phyloP scores from a whole-genome alignment of 2,797 vertebrate genomes.

The Rhinoraja longicauda region DNA sequence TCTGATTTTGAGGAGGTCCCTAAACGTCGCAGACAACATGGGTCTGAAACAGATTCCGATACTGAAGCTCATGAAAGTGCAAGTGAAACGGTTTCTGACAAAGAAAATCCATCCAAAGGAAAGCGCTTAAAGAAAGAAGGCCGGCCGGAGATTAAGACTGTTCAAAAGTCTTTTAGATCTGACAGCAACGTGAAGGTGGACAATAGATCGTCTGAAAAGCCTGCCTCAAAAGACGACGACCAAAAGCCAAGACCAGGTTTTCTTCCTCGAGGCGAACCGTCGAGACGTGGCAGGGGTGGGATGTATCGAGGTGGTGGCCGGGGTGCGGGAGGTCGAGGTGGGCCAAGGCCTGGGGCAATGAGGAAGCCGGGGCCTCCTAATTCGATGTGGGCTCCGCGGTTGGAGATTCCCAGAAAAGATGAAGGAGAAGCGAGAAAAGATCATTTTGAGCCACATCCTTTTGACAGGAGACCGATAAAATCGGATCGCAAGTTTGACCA shows the following conservation, averaged over 20 bases:
- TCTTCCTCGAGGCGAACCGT: conserved; percentile 92
- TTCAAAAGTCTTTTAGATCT: conserved; percentile 42
- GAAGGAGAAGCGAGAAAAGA: conserved; percentile 64
- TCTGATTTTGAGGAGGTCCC: conserved; percentile 95
- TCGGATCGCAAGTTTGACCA: conserved; percentile 84
- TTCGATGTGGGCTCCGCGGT: conserved; percentile 63
- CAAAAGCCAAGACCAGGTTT: conserved; percentile 83
- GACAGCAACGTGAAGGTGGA: conserved; percentile 59
- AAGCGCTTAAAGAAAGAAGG: conserved; percentile 63
- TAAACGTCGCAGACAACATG: conserved; percentile 82
- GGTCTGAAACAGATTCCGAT: conserved; percentile 93
- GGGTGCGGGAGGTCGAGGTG: conserved; percentile 71
- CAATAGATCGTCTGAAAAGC: conserved; percentile 56
- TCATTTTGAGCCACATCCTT: conserved; percentile 43
- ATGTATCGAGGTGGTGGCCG: conserved; percentile 76
- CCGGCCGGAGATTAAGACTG: conserved; percentile 47
- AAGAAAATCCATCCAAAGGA: conserved; percentile 69
- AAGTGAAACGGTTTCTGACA: conserved; percentile 87
- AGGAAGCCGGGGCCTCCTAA: conserved; percentile 73
- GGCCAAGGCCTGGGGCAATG: conserved; percentile 72
- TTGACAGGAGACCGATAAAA: conserved; percentile 58
- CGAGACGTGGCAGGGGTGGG: conserved; percentile 82
- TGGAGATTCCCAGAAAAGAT: conserved; percentile 69
- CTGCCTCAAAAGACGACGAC: conserved; percentile 71
- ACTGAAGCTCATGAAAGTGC: conserved; percentile 90